Conservation (phyloP, 2,888 invertebrate genomes). For the Rhogogaster chlorosoma region DNA sequence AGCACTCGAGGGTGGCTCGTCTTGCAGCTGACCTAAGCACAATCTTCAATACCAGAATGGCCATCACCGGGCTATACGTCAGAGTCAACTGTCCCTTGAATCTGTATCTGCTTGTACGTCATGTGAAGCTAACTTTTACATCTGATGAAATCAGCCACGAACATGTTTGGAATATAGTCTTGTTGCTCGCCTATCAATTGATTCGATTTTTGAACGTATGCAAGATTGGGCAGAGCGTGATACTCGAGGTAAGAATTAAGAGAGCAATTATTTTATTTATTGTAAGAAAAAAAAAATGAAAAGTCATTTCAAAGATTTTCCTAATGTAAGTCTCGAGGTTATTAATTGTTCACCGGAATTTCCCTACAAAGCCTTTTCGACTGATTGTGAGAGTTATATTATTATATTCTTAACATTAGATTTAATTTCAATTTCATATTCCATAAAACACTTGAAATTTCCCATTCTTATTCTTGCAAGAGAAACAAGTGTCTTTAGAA, state of each 20-base stretch:
- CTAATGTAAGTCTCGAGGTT: neutral
- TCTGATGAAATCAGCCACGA: neutral
- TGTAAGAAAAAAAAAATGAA: neutral
- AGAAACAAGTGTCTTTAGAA: neutral
- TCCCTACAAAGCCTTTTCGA: neutral
- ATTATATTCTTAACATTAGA: neutral
- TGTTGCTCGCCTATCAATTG: neutral
- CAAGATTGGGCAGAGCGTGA: neutral
- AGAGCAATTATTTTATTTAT: neutral
- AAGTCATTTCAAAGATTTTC: neutral
- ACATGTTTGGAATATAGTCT: neutral
- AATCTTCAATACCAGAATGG: slow-evolving; percentile 3
- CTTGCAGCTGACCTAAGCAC: slow-evolving; percentile 35
- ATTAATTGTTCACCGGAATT: neutral
- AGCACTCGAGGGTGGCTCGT: slow-evolving; percentile 33
- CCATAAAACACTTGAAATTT: neutral
- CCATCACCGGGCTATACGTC: neutral
- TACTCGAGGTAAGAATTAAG: slow-evolving; percentile 15
- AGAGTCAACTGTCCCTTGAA: neutral
- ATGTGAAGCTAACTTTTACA: neutral
- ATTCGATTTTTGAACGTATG: neutral
- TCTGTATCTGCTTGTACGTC: neutral
- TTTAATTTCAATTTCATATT: slow-evolving; percentile 4
- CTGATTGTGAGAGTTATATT: neutral
- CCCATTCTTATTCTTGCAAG: neutral